A percentile compares a stretch with the other conserved stretches of the same genome.
Evolutionary conservation across 2,113 vertebrate genomes (phyloP).

Genomic region (Helogale parvula): DNA sequence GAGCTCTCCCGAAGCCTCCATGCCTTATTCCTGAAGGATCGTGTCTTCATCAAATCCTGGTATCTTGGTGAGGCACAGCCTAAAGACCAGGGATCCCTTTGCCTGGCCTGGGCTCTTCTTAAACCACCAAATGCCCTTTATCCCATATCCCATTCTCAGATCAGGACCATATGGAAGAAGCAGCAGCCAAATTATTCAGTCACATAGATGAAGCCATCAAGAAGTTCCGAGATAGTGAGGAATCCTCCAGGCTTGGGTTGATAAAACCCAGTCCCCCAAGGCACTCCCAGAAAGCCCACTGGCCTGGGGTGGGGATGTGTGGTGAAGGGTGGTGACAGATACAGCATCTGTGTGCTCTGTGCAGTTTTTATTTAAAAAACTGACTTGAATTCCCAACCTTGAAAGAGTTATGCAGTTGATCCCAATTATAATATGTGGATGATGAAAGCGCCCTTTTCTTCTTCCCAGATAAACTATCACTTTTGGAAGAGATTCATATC

Average conservation of each 20-base stretch:
- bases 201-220: conserved; percentile 51
- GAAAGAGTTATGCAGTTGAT: neutral
- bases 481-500: conserved; percentile 14
- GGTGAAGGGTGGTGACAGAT: neutral
- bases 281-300: neutral
- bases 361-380: neutral
- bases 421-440: neutral
- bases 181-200: conserved; percentile 57
- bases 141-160: conserved; percentile 12
- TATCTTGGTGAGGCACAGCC: conserved; percentile 68
- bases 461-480: conserved; percentile 45
- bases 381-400: neutral
- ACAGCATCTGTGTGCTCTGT: accelerated
- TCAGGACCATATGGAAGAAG: conserved; percentile 61
- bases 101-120: neutral
- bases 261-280: neutral
- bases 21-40: conserved; percentile 15
- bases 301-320: too few species aligned
- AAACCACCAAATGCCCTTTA: neutral
- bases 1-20: conserved; percentile 66
- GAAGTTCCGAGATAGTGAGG: conserved; percentile 54
- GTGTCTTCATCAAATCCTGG: accelerated
- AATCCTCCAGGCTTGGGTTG: neutral
- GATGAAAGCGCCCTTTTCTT: neutral
- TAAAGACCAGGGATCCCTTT: neutral